A percentile compares a stretch with the other conserved stretches of the same genome.
These are phyloP conservation scores for Nephrotoma flavescens DNA, from an alignment of 2,888 invertebrate species.

Conservation along the genomic window DNA sequence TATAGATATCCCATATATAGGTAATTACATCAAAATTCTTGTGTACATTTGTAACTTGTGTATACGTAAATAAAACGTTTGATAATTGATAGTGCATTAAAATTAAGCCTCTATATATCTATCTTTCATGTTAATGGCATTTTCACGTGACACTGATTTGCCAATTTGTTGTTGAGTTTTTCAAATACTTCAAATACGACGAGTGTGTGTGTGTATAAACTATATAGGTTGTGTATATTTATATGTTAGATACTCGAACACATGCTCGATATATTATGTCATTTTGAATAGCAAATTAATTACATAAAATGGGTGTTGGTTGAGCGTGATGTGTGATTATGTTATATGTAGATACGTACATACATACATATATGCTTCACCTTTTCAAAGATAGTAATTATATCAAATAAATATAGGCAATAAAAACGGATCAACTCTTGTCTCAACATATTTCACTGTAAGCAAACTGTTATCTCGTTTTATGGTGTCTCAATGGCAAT, in stretches of 20 bases:
- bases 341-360: no score
- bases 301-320: not conserved
- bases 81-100: not conserved
- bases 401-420: no score
- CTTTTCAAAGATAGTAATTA: no score
- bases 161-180: not conserved
- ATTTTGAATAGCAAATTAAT: not conserved
- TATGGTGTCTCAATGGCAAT: no score
- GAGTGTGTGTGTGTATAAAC: not conserved
- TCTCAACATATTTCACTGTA: no score
- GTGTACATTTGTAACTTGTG: not conserved
- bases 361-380: no score
- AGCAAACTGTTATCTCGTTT: no score
- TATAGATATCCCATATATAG: no score
- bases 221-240: no score
- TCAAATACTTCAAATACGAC: not conserved
- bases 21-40: not conserved
- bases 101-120: not conserved
- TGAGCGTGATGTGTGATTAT: not conserved
- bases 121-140: not conserved
- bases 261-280: not conserved
- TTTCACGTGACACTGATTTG: not conserved
- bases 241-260: no score
- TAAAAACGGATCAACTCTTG: no score
- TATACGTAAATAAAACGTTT: not conserved